phyloP scores from a whole-genome alignment of 2,888 invertebrate species.

The Lasioglossum marginatum region DNA sequence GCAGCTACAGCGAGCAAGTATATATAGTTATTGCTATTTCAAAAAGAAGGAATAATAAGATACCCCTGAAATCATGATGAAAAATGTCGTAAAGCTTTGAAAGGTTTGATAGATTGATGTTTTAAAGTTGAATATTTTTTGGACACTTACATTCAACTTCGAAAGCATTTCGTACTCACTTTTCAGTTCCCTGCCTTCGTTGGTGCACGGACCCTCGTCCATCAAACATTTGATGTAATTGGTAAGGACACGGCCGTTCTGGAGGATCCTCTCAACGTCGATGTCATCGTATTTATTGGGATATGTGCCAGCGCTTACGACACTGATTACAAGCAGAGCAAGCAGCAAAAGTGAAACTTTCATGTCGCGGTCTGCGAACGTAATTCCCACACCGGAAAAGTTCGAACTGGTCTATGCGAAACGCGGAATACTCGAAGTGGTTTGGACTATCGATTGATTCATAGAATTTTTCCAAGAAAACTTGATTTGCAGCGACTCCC shows the following conservation, averaged over 20 bases:
- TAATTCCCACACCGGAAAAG: neutral
- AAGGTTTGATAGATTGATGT: neutral
- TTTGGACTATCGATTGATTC: neutral
- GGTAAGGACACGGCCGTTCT: slow-evolving; percentile 86
- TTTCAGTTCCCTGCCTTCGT: slow-evolving; percentile 87
- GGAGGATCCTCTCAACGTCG: slow-evolving; percentile 87
- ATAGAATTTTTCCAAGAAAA: neutral
- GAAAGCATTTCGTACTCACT: slow-evolving; percentile 84
- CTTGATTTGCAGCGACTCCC: neutral
- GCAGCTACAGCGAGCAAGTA: neutral
- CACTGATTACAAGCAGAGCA: slow-evolving; percentile 63
- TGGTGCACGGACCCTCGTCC: slow-evolving; percentile 87
- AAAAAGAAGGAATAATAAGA: neutral
- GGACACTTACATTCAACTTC: neutral
- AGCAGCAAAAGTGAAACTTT: slow-evolving; percentile 68
- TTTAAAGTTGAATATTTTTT: neutral
- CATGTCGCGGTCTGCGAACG: slow-evolving; percentile 57
- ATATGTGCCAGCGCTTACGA: slow-evolving; percentile 82
- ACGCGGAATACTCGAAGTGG: neutral
- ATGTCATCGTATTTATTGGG: slow-evolving; percentile 86
- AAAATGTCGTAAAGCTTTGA: too few species aligned
- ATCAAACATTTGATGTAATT: slow-evolving; percentile 88
- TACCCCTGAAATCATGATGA: neutral
- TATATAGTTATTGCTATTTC: neutral
- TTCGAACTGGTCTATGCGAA: neutral